Evolutionary conservation across 1,140 invertebrate genomes (phyloP).

Genomic region (Apocrypta bakeri): DNA sequence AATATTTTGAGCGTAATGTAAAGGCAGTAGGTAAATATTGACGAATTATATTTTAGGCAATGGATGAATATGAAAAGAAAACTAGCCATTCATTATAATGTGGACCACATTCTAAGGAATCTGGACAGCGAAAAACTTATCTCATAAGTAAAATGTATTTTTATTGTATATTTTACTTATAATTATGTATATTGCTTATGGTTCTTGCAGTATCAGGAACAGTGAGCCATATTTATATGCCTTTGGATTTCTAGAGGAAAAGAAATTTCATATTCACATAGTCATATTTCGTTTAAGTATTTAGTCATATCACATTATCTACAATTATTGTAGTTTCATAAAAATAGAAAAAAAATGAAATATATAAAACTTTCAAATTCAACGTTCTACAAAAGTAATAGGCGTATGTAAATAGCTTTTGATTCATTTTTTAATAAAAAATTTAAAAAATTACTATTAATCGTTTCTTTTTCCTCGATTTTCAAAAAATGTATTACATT

Average conservation of each 20-base stretch:
- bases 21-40: not conserved
- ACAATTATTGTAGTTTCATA: slow-evolving; percentile 8
- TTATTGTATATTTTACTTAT: slow-evolving; percentile 49
- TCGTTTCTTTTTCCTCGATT: slow-evolving; percentile 19
- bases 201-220: not conserved
- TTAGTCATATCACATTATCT: slow-evolving; percentile 20
- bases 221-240: not conserved
- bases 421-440: slow-evolving; percentile 1
- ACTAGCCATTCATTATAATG: slow-evolving; percentile 39
- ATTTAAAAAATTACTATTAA: not conserved
- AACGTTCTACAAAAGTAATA: slow-evolving; percentile 7
- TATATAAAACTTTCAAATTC: slow-evolving; percentile 11
- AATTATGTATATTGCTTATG: slow-evolving; percentile 43
- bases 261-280: slow-evolving; percentile 49
- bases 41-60: not conserved
- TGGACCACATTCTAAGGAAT: slow-evolving; percentile 23
- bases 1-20: slow-evolving; percentile 21
- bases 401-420: slow-evolving; percentile 4
- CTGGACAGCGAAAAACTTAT: slow-evolving; percentile 50
- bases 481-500: slow-evolving; percentile 2
- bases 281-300: slow-evolving; percentile 40
- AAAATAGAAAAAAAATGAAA: not conserved
- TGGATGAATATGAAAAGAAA: not conserved
- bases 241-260: slow-evolving; percentile 23
- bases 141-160: slow-evolving; percentile 52